Evolutionary conservation across 2,888 invertebrate genomes (phyloP).

Genomic region (Prionchulus punctatus): DNA sequence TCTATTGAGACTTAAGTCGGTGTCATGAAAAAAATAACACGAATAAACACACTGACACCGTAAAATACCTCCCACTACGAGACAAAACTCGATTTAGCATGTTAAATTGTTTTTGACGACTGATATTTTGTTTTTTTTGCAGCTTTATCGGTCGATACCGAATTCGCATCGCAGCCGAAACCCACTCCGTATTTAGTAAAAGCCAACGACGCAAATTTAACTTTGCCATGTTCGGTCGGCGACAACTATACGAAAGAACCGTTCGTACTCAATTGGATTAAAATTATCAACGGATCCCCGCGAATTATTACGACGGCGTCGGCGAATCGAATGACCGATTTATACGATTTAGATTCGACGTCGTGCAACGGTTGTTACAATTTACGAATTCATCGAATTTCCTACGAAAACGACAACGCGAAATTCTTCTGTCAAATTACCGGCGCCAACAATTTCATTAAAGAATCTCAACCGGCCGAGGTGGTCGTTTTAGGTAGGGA

Average conservation of each 20-base stretch:
- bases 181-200: neutral
- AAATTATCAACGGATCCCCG: neutral
- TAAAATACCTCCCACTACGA: too few species aligned
- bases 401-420: constrained; percentile 76
- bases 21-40: too few species aligned
- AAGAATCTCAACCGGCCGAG: constrained; percentile 1
- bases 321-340: neutral
- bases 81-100: too few species aligned
- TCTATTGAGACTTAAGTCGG: too few species aligned
- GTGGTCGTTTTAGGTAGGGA: constrained; percentile 9
- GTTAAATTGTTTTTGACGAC: too few species aligned
- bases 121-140: neutral
- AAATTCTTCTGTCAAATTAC: constrained; percentile 8
- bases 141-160: neutral
- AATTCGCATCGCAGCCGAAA: neutral
- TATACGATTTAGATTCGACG: constrained; percentile 16
- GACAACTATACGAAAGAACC: neutral
- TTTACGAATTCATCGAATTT: constrained; percentile 67
- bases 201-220: neutral
- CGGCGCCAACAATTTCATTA: neutral
- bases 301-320: neutral
- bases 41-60: too few species aligned
- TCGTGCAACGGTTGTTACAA: constrained; percentile 55
- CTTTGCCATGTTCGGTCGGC: neutral
- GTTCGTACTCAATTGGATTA: neutral